phyloP scores from a whole-genome alignment of 1,140 invertebrate genomes.

The Ceratoteleas bidentatus region DNA sequence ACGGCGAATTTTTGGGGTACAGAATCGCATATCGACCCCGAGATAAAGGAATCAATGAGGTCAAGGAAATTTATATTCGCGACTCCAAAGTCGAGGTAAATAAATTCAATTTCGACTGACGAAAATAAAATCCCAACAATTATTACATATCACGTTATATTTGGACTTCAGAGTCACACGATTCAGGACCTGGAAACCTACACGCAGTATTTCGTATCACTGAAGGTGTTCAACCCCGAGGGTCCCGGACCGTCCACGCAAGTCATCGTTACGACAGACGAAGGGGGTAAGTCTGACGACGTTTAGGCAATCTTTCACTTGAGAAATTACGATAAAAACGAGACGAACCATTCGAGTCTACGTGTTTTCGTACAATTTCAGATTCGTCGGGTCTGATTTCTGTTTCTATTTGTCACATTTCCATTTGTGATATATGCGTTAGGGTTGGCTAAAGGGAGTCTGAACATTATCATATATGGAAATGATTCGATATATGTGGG shows the following conservation, averaged over 20 bases:
- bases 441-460: no score
- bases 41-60: conserved; percentile 82
- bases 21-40: conserved; percentile 86
- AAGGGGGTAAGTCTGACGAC: conserved; percentile 86
- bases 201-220: conserved; percentile 88
- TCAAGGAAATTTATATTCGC: conserved; percentile 86
- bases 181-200: conserved; percentile 87
- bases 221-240: conserved; percentile 90
- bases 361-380: no score
- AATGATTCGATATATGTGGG: no score
- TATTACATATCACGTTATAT: no score
- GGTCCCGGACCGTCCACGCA: conserved; percentile 87
- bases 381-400: no score
- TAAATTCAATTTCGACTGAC: conserved; percentile 36
- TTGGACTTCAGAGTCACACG: conserved; percentile 86
- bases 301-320: not conserved
- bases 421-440: no score
- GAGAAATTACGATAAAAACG: not conserved
- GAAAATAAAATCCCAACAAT: no score
- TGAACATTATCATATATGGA: no score
- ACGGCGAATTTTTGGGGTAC: conserved; percentile 91
- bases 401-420: no score
- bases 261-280: conserved; percentile 89
- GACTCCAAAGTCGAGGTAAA: conserved; percentile 85
- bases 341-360: no score